A percentile compares a stretch with the other conserved stretches of the same genome.
These are phyloP conservation scores for Conus betulinus DNA, from an alignment of 1,140 invertebrate genomes.

Conservation along the genomic window DNA sequence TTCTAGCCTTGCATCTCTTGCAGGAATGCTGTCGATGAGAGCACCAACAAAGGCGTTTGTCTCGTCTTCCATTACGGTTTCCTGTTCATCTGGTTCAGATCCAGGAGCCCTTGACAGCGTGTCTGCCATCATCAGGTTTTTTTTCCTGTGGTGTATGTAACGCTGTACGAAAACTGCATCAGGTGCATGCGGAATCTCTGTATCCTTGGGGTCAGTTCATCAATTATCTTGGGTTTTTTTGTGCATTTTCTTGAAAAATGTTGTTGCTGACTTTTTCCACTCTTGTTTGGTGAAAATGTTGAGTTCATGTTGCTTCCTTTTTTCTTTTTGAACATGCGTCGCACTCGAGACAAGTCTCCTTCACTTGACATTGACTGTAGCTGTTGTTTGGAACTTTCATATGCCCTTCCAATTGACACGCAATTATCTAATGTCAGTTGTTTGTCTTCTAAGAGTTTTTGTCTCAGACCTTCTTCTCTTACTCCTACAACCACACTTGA, in stretches of 20 bases:
- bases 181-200: conserved; percentile 24
- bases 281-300: neutral
- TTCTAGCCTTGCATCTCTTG: neutral
- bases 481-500: neutral
- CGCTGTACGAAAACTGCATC: conserved; percentile 22
- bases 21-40: neutral
- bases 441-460: neutral
- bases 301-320: neutral
- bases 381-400: neutral
- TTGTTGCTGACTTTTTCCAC: neutral
- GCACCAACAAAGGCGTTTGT: neutral
- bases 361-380: neutral
- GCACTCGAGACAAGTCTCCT: neutral
- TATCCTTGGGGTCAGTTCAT: conserved; percentile 30
- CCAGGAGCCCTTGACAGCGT: conserved; percentile 20
- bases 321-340: neutral
- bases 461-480: neutral
- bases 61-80: conserved; percentile 1
- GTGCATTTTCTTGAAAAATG: neutral
- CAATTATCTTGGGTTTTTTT: neutral
- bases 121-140: conserved; percentile 36
- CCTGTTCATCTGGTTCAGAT: conserved; percentile 4
- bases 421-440: neutral
- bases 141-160: conserved; percentile 20
- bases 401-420: neutral